Percentiles rank a stretch among this genome's conserved stretches.
phyloP scores from a whole-genome alignment of 2,113 vertebrate species.

The Gallinago jamesoni region DNA sequence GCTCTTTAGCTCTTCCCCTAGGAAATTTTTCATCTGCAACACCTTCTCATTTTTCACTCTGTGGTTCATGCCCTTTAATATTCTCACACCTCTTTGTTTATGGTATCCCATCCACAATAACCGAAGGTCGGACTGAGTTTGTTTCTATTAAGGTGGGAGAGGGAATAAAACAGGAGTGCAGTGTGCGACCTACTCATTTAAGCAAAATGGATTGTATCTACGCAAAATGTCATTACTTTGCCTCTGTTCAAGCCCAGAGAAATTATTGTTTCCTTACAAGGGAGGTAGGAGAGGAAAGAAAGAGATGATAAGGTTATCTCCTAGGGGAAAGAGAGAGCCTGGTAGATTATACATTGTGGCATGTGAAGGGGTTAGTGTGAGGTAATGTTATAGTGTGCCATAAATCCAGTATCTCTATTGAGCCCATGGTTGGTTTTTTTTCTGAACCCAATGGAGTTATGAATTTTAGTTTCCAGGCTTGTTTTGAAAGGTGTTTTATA shows the following conservation, averaged over 20 bases:
- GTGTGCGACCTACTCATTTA: neutral
- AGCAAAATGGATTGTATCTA: neutral
- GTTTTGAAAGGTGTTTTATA: slow-evolving; percentile 31
- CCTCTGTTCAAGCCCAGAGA: neutral
- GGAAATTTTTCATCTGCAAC: neutral
- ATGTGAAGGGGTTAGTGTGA: neutral
- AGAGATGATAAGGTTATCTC: slow-evolving; percentile 1
- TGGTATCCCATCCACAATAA: neutral
- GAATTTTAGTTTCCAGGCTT: slow-evolving; percentile 30
- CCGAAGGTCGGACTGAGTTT: neutral
- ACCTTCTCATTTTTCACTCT: neutral
- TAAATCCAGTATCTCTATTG: neutral
- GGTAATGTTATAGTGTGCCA: neutral
- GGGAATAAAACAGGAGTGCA: neutral
- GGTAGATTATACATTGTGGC: neutral
- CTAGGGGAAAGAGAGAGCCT: neutral
- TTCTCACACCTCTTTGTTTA: neutral
- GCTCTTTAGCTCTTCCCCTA: neutral
- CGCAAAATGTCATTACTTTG: neutral
- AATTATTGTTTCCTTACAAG: neutral
- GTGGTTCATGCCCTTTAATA: neutral
- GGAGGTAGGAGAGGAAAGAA: neutral
- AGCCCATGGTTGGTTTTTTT: neutral
- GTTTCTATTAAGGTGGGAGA: neutral
- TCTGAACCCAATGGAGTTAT: slow-evolving; percentile 1